Conservation (phyloP, 2,888 invertebrate genomes). For the Lepas anatifera region DNA sequence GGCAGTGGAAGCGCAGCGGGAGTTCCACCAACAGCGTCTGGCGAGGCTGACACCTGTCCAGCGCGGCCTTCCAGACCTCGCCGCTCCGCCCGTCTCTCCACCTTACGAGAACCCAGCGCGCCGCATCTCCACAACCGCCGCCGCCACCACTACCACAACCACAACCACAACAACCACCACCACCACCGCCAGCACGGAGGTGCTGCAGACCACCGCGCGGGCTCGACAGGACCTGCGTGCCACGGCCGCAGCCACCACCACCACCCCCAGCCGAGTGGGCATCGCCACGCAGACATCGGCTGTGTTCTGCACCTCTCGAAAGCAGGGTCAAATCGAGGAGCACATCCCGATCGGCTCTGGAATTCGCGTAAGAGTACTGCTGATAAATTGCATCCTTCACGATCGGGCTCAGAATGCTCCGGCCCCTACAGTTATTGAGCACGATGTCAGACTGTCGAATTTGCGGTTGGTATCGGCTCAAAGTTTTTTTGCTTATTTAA, state of each 20-base stretch:
- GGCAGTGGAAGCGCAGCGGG: constrained; percentile 77
- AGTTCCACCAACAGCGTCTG: constrained; percentile 53
- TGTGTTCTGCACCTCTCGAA: background rate
- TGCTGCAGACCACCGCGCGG: background rate
- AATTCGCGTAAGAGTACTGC: background rate
- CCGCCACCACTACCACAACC: constrained; percentile 20
- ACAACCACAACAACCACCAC: constrained; percentile 19
- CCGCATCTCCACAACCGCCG: constrained; percentile 11
- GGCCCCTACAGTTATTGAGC: no score
- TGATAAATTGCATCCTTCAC: no score
- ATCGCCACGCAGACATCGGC: background rate
- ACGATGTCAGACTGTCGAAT: no score
- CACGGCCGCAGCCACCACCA: no score
- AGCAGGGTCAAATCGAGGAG: background rate
- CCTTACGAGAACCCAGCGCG: constrained; percentile 15
- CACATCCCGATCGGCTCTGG: background rate
- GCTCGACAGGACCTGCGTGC: no score
- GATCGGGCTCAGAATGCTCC: no score
- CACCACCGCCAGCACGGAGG: background rate
- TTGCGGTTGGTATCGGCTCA: no score
- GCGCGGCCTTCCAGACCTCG: background rate
- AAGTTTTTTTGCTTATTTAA: no score
- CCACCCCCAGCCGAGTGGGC: no score
- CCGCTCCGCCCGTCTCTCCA: background rate
- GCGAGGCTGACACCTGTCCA: constrained; percentile 16